Conservation (phyloP, 2,797 vertebrate species). For the Falco novaeseelandiae region DNA sequence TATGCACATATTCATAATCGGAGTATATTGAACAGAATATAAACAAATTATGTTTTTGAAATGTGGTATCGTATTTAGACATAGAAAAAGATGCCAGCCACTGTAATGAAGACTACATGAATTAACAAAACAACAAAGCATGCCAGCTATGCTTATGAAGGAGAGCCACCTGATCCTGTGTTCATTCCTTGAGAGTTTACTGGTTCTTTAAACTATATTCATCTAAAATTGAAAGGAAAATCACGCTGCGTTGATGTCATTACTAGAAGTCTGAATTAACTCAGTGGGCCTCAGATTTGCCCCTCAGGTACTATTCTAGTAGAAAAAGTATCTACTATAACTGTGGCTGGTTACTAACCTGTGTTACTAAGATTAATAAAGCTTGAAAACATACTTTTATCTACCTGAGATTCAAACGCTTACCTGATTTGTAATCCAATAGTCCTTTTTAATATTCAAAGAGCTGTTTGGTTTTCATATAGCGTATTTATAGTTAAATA, state of each 20-base stretch:
- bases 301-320: neutral
- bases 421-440: neutral
- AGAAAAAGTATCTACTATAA: neutral
- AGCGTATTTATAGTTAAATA: neutral
- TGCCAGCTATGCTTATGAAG: neutral
- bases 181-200: neutral
- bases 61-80: neutral
- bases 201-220: neutral
- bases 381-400: neutral
- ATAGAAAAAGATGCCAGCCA: neutral
- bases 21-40: neutral
- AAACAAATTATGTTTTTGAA: neutral
- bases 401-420: neutral
- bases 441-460: neutral
- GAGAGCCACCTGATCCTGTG: neutral
- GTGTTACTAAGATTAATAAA: neutral
- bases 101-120: neutral
- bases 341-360: neutral
- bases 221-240: neutral
- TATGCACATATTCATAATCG: neutral
- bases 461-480: accelerated
- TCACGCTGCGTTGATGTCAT: neutral
- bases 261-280: neutral
- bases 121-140: neutral
- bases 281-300: neutral